These are phyloP conservation scores for Lanius ludovicianus DNA, from an alignment of 2,113 vertebrate genomes.

Conservation along the genomic window DNA sequence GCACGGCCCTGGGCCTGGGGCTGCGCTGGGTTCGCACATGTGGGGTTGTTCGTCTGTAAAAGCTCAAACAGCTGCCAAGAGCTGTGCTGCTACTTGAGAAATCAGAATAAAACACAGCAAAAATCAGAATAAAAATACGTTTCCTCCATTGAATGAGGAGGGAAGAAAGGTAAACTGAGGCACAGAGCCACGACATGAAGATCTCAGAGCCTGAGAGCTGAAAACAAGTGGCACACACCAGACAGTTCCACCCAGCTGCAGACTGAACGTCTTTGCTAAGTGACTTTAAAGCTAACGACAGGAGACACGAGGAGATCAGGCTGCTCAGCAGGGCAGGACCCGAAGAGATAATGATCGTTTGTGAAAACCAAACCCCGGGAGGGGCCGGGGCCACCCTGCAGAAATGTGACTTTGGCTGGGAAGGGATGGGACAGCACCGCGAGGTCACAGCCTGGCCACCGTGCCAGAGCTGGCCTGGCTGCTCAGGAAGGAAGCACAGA, in stretches of 20 bases:
- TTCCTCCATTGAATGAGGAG: neutral
- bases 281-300: neutral
- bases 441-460: neutral
- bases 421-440: neutral
- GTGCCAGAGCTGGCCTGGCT: fast-evolving
- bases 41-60: fast-evolving
- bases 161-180: slow-evolving; percentile 11
- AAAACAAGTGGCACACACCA: neutral
- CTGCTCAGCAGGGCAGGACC: neutral
- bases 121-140: neutral
- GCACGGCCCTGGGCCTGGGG: neutral
- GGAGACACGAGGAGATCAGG: neutral
- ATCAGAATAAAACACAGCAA: neutral
- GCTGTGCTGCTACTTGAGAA: neutral
- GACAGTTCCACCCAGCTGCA: neutral
- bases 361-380: neutral
- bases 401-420: neutral
- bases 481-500: neutral
- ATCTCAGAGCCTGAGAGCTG: neutral
- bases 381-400: neutral
- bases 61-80: neutral
- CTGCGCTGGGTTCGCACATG: neutral
- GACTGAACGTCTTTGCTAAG: neutral
- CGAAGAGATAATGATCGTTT: fast-evolving
- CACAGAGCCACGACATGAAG: neutral